Evolutionary conservation across 2,888 invertebrate species (phyloP).

Genomic region (Carabus problematicus): DNA sequence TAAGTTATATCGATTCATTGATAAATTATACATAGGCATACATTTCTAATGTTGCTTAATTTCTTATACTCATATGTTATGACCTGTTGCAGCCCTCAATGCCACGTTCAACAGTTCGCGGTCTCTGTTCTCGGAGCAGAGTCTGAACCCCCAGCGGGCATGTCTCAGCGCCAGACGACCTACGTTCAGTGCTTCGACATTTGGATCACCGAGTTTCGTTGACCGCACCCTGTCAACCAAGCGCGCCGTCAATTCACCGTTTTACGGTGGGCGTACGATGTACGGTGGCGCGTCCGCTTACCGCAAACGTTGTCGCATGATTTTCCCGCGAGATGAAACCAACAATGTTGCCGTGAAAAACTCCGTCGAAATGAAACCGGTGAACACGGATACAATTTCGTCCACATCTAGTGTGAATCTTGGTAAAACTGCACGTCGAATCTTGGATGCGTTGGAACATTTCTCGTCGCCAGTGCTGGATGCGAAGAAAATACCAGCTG

Average conservation of each 20-base stretch:
- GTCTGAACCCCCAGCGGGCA: constrained; percentile 38
- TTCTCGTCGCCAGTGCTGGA: constrained; percentile 82
- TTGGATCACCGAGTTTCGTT: constrained; percentile 57
- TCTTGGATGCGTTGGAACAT: constrained; percentile 80
- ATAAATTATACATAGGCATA: too few relatives aligned
- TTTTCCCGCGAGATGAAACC: constrained; percentile 42
- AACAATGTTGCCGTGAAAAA: constrained; percentile 48
- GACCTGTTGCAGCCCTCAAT: constrained; percentile 51
- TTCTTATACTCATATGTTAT: too few relatives aligned
- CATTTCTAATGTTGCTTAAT: too few relatives aligned
- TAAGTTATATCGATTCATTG: too few relatives aligned
- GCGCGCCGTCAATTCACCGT: constrained; percentile 68
- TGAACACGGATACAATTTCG: constrained; percentile 50
- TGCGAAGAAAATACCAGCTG: constrained; percentile 75
- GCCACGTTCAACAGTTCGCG: constrained; percentile 29
- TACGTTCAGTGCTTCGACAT: constrained; percentile 61
- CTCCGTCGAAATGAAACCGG: constrained; percentile 61
- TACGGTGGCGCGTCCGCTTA: constrained; percentile 78
- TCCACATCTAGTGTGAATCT: constrained; percentile 60
- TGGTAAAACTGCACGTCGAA: constrained; percentile 78
- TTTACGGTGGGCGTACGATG: constrained; percentile 76
- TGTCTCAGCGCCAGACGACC: constrained; percentile 62
- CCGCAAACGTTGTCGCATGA: constrained; percentile 50
- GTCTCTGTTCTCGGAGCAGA: constrained; percentile 57
- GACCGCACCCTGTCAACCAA: constrained; percentile 59